Percentiles rank a stretch among this genome's conserved stretches.
Conservation (phyloP, 2,797 vertebrate species). For the Tauraco hartlaubi region DNA sequence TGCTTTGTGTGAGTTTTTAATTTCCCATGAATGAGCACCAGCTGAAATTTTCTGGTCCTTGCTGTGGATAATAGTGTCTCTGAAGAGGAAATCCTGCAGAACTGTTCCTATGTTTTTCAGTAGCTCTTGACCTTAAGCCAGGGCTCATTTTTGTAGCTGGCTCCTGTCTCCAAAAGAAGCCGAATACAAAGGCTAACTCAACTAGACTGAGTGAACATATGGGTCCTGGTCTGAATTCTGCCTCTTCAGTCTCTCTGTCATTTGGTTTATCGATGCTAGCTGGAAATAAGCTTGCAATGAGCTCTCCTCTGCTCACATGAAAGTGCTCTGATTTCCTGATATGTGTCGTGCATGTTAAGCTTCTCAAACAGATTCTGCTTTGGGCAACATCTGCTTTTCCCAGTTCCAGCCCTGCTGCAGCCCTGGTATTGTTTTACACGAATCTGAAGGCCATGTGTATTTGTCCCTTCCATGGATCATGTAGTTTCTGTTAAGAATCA, state of each 20-base stretch:
- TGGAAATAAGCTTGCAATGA: not conserved
- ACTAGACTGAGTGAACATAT: not conserved
- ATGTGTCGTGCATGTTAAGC: not conserved
- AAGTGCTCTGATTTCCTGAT: conserved; percentile 10
- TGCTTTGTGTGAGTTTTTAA: not conserved
- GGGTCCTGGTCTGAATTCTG: not conserved
- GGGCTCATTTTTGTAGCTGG: not conserved
- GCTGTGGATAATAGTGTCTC: not conserved
- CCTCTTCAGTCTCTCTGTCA: not conserved
- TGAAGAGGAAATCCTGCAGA: not conserved
- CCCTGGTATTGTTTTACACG: conserved; percentile 51
- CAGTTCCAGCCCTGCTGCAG: conserved; percentile 5
- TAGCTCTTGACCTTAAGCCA: conserved; percentile 15
- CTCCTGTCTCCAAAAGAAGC: not conserved
- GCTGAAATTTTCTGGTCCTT: not conserved
- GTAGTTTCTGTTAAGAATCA: conserved; percentile 3
- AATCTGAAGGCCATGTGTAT: conserved; percentile 69
- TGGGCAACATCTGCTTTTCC: conserved; percentile 66
- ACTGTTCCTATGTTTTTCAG: not conserved
- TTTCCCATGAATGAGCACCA: not conserved
- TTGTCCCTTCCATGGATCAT: conserved; percentile 30
- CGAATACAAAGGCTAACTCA: not conserved
- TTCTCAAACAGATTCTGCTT: not conserved
- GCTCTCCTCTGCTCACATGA: not conserved
- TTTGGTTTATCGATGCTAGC: not conserved